A percentile compares a stretch with the other conserved stretches of the same genome.
These are phyloP conservation scores for Aphidius colemani DNA, from an alignment of 2,888 invertebrate species.

Conservation along the genomic window DNA sequence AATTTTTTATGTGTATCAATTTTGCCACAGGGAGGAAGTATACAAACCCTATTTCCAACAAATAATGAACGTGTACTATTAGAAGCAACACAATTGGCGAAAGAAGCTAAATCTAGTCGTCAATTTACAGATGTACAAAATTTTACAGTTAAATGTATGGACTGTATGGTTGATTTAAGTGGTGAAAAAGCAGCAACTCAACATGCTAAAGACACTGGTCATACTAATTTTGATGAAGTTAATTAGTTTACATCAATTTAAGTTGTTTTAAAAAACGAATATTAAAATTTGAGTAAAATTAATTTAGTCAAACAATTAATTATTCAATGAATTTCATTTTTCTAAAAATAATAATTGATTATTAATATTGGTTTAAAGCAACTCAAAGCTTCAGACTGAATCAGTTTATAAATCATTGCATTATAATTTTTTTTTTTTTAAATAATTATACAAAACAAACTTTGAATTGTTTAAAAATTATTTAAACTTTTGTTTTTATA, in stretches of 20 bases:
- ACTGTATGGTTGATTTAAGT: constrained; percentile 76
- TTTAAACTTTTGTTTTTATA: no score
- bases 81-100: constrained; percentile 83
- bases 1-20: background rate
- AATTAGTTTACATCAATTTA: constrained; percentile 37
- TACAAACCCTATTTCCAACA: constrained; percentile 80
- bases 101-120: constrained; percentile 84
- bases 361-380: no score
- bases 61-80: constrained; percentile 73
- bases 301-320: background rate
- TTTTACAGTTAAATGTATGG: constrained; percentile 81
- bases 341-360: no score
- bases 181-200: constrained; percentile 83
- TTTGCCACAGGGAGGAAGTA: constrained; percentile 67
- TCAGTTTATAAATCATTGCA: no score
- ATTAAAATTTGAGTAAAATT: background rate
- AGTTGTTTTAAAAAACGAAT: background rate
- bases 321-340: no score
- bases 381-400: no score
- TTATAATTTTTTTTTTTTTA: background rate
- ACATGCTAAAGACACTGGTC: constrained; percentile 85
- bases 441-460: no score
- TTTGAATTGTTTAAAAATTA: no score
- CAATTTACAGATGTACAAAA: constrained; percentile 91
- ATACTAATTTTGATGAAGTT: constrained; percentile 80